These are phyloP conservation scores for Scotopteryx bipunctaria DNA, from an alignment of 2,888 invertebrate genomes.

Conservation along the genomic window DNA sequence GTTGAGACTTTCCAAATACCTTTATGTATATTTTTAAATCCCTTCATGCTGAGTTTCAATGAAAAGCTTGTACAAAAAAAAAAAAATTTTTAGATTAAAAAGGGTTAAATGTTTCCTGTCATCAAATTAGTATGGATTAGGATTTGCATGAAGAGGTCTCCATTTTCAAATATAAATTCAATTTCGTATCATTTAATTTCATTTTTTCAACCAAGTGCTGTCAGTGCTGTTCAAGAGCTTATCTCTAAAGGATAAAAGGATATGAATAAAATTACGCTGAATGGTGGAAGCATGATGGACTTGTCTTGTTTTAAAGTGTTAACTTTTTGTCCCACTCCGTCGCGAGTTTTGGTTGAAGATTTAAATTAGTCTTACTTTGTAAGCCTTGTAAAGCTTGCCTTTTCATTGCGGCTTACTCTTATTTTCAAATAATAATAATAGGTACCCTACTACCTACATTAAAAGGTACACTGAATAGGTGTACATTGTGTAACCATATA, in stretches of 20 bases:
- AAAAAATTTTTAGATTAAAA: constrained; percentile 2
- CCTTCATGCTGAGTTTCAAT: background rate
- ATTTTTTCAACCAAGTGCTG: constrained; percentile 22
- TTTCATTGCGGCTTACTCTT: background rate
- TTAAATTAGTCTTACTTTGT: constrained; percentile 7
- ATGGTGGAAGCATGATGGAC: constrained; percentile 6
- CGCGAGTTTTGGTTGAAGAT: constrained; percentile 6
- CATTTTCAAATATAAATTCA: constrained; percentile 18
- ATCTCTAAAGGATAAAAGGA: constrained; percentile 20
- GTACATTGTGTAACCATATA: no score
- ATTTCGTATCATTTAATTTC: constrained; percentile 21
- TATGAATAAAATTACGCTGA: constrained; percentile 25
- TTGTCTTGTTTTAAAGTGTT: constrained; percentile 19
- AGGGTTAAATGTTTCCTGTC: constrained; percentile 9
- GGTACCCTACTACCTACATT: no score
- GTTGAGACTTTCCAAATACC: no score
- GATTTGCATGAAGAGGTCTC: constrained; percentile 7
- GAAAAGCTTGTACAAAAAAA: no score
- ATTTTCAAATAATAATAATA: background rate
- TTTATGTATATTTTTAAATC: no score
- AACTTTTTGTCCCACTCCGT: constrained; percentile 12
- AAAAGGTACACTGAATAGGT: no score
- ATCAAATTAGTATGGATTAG: constrained; percentile 15
- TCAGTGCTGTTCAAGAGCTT: constrained; percentile 17
- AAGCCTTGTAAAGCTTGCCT: constrained; percentile 6